Percentiles rank a stretch among this genome's conserved stretches.
Evolutionary conservation across 2,888 invertebrate species (phyloP).

Genomic region (Ormyrus rosae): DNA sequence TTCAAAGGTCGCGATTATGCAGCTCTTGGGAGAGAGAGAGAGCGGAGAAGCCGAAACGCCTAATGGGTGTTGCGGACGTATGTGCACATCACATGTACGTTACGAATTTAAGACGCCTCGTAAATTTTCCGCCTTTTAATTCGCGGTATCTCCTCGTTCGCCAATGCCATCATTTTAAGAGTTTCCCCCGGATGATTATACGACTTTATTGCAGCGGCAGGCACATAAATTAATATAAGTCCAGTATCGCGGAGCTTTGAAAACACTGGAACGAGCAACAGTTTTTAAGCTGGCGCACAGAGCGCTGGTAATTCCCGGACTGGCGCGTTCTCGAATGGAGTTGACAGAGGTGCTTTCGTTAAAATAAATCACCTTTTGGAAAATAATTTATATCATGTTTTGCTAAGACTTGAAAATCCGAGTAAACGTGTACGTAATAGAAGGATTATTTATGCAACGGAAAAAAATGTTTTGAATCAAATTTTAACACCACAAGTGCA

Average conservation of each 20-base stretch:
- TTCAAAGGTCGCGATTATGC: slow-evolving; percentile 51
- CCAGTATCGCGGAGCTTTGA: not conserved
- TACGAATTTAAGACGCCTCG: slow-evolving; percentile 1
- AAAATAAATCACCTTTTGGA: no score
- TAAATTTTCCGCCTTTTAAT: slow-evolving; percentile 25
- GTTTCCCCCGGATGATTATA: not conserved
- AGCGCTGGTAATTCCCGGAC: no score
- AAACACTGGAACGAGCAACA: not conserved
- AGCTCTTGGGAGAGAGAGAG: not conserved
- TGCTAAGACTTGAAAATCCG: no score
- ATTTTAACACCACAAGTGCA: no score
- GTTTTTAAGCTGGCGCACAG: no score
- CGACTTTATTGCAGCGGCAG: not conserved
- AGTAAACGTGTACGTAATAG: no score
- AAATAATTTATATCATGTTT: no score
- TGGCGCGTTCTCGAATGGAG: no score
- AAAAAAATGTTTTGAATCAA: no score
- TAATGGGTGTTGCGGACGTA: not conserved
- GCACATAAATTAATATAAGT: not conserved
- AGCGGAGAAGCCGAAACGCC: slow-evolving; percentile 5
- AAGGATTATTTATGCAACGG: no score
- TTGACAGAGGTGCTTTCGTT: no score
- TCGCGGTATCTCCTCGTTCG: not conserved
- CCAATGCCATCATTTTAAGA: slow-evolving; percentile 15
- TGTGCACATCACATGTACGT: not conserved